Evolutionary conservation across 1,140 invertebrate species (phyloP), one percentile per base, ranked within the genome.

Genomic region (Phortica variegata): DNA sequence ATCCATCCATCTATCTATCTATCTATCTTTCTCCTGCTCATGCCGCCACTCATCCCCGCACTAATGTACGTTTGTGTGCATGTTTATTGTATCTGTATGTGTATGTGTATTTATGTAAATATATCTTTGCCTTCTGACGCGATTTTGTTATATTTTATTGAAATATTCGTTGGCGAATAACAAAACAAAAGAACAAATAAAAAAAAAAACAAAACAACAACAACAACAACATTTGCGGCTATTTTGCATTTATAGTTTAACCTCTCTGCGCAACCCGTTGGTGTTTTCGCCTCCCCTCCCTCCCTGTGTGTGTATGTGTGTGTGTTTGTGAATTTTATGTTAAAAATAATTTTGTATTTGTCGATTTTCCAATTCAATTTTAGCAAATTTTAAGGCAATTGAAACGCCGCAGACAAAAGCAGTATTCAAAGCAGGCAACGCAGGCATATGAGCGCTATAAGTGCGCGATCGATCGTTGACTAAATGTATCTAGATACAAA

Each of bases 101-200:
- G 18, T 32, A 31, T 49, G 18, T 33, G 43, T 47, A 52, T 56
- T 29, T 38, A 56, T 38, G 32, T 54, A 32, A 15, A 43, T 38
- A 21, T 41, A 55, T 23, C 38, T 41, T 21, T 43, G n/a, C n/a
- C n/a, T n/a, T n/a, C n/a, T n/a, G n/a, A n/a, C n/a, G n/a, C n/a
- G n/a, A 56, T 56, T 34, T 46, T 32, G 43, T 56, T 48, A 50
- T 54, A 61, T 61, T 56, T 56, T 56, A 56, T 56, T 52, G 54
- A 52, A 56, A 48, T 29, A 29, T 29, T 7, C 12, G 26, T 29
- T 12, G 12, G 26, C 12, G 26, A 7, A n/a, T 6, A 29, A 29
- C 26, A 29, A 6, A 7, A 29, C 6, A 29, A 7, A 29, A 29
- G 26, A 6, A 29, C 26, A 29, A 6, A 29, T 12, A 29, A 6